Evolutionary conservation across 2,113 vertebrate genomes (phyloP).

Genomic region (Cololabis saira): DNA sequence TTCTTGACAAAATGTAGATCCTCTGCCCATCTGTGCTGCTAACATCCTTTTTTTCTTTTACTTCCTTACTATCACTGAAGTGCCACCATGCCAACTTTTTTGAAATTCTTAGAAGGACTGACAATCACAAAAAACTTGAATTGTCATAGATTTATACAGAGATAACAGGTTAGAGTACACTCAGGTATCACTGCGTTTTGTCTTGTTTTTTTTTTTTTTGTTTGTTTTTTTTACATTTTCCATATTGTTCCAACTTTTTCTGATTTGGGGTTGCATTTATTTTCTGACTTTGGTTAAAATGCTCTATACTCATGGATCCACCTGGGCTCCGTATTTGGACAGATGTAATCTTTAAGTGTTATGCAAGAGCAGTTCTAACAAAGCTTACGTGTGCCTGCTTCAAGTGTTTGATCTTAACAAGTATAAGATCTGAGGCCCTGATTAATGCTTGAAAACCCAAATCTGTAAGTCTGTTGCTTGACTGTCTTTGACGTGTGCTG

Average conservation of each 20-base stretch:
- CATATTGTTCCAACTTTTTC: not conserved
- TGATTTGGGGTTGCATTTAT: slow-evolving; percentile 4
- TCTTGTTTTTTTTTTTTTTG: too few relatives aligned
- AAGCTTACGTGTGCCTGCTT: slow-evolving; percentile 1
- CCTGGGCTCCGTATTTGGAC: slow-evolving; percentile 2
- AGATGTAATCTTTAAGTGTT: slow-evolving; percentile 18
- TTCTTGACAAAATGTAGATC: too few relatives aligned
- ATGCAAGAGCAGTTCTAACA: not conserved
- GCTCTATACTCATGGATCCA: slow-evolving; percentile 2
- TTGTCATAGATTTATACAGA: too few relatives aligned
- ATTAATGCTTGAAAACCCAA: slow-evolving; percentile 22
- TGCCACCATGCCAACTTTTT: too few relatives aligned
- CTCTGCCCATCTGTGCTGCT: too few relatives aligned
- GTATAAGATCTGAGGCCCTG: slow-evolving; percentile 29
- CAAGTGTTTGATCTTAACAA: slow-evolving; percentile 47
- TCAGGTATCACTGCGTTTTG: not conserved
- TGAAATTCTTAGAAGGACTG: too few relatives aligned
- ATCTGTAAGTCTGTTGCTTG: slow-evolving; percentile 36
- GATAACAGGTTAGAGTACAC: too few relatives aligned
- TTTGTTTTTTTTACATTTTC: not conserved
- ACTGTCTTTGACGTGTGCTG: slow-evolving; percentile 21
- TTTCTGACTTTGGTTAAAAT: slow-evolving; percentile 1
- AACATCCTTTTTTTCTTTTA: too few relatives aligned
- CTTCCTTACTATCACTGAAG: too few relatives aligned
- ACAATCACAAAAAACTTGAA: too few relatives aligned